A percentile compares a stretch with the other conserved stretches of the same genome.
Evolutionary conservation across 64 coral and sea anemone species (phyloP).

Genomic region (Actinia equina): DNA sequence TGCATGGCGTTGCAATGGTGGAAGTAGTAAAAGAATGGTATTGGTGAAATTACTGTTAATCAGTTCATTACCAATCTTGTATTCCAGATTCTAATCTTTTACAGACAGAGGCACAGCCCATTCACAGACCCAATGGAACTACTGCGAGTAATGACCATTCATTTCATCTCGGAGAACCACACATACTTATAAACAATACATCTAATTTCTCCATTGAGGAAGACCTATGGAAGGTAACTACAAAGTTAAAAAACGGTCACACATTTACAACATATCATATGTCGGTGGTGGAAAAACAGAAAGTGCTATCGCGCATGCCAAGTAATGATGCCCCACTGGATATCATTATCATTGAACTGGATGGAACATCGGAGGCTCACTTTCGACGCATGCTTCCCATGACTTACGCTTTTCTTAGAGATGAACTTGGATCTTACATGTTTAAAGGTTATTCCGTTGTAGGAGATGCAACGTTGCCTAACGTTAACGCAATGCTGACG

Average conservation of each 20-base stretch:
- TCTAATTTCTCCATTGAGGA: conserved; percentile 1
- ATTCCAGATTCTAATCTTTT: background rate
- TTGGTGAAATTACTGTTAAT: too few species aligned
- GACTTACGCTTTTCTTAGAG: conserved; percentile 47
- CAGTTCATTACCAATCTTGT: too few species aligned
- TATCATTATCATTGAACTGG: conserved; percentile 52
- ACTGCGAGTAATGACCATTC: background rate
- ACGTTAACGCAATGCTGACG: conserved; percentile 56
- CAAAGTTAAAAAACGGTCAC: conserved; percentile 13
- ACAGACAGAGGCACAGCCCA: background rate
- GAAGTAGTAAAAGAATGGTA: too few species aligned
- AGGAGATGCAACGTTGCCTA: conserved; percentile 63
- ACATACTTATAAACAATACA: background rate
- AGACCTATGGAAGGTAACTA: conserved; percentile 56
- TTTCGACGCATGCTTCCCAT: conserved; percentile 63
- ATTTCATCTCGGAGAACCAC: background rate
- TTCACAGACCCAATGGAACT: background rate
- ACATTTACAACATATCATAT: conserved; percentile 26
- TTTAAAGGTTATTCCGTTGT: conserved; percentile 60
- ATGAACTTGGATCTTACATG: conserved; percentile 42
- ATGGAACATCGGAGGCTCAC: conserved; percentile 62
- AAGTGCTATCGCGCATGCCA: conserved; percentile 16
- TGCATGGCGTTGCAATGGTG: too few species aligned
- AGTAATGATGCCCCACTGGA: conserved; percentile 32
- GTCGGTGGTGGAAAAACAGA: conserved; percentile 33